Percentiles rank a stretch among this genome's conserved stretches.
These are phyloP conservation scores for Trichacis sp. DNA, from an alignment of 2,888 invertebrate genomes.

Conservation along the genomic window DNA sequence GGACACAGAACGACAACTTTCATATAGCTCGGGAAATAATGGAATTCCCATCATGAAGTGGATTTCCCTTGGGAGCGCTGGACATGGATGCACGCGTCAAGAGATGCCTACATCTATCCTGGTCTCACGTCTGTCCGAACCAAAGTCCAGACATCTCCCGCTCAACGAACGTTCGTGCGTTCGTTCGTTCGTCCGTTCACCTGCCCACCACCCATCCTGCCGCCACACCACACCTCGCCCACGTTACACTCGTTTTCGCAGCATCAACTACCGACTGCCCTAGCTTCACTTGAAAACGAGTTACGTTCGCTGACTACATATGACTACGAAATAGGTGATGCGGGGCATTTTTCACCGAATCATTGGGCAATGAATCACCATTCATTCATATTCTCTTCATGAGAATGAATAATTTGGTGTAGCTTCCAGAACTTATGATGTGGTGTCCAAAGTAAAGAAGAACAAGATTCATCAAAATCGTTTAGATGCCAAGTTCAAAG, in stretches of 20 bases:
- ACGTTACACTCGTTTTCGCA: slow-evolving; percentile 40
- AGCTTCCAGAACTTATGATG: too few species aligned
- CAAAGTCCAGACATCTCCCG: slow-evolving; percentile 32
- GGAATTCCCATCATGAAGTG: slow-evolving; percentile 70
- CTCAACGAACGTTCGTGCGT: too few species aligned
- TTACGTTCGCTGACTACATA: slow-evolving; percentile 12
- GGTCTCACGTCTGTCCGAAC: slow-evolving; percentile 45
- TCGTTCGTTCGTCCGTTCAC: slow-evolving; percentile 31
- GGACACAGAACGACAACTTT: slow-evolving; percentile 58
- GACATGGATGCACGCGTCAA: slow-evolving; percentile 66
- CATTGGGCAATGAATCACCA: too few species aligned
- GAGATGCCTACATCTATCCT: slow-evolving; percentile 56
- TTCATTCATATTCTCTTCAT: too few species aligned
- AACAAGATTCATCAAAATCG: too few species aligned
- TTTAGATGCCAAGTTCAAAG: too few species aligned
- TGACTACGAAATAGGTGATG: too few species aligned
- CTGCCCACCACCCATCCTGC: slow-evolving; percentile 32
- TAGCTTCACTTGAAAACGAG: slow-evolving; percentile 31
- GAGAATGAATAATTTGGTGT: too few species aligned
- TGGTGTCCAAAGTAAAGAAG: too few species aligned
- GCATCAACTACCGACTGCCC: slow-evolving; percentile 43
- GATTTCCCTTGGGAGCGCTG: slow-evolving; percentile 68
- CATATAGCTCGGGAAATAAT: slow-evolving; percentile 65
- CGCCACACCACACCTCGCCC: too few species aligned
- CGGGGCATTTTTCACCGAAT: too few species aligned